Conservation (phyloP, 2,888 invertebrate genomes). For the Sarcophaga carnaria region DNA sequence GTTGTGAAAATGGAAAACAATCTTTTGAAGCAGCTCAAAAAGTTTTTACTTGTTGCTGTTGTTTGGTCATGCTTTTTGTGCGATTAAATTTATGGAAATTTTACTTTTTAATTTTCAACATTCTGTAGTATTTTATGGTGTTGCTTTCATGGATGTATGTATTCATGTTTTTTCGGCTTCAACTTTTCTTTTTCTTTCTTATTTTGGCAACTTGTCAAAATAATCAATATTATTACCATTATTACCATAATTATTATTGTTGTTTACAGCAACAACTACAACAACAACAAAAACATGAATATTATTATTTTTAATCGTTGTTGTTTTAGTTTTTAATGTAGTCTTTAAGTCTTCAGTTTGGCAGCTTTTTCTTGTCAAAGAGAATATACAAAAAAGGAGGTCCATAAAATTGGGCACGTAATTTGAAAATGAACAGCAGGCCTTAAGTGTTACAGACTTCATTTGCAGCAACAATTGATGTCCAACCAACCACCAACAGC, state of each 20-base stretch:
- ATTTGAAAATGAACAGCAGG: no score
- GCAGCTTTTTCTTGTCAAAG: no score
- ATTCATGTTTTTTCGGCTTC: neutral
- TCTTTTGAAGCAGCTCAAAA: neutral
- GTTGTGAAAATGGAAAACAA: no score
- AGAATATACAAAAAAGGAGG: no score
- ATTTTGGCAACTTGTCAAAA: constrained; percentile 46
- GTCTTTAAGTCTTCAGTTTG: no score
- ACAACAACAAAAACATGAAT: neutral
- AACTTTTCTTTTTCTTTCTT: neutral
- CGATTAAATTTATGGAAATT: constrained; percentile 37
- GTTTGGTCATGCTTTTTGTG: neutral
- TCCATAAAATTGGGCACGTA: no score
- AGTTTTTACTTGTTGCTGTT: constrained; percentile 40
- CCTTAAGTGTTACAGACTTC: no score
- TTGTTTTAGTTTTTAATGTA: neutral
- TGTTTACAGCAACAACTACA: neutral
- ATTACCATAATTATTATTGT: constrained; percentile 5
- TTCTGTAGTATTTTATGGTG: neutral
- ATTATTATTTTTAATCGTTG: neutral
- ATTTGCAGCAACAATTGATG: no score
- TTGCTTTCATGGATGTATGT: neutral
- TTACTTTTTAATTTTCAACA: neutral
- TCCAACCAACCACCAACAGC: no score
- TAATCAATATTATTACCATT: constrained; percentile 42